Conservation (phyloP, 2,888 invertebrate genomes). For the Ophioninae sp. region DNA sequence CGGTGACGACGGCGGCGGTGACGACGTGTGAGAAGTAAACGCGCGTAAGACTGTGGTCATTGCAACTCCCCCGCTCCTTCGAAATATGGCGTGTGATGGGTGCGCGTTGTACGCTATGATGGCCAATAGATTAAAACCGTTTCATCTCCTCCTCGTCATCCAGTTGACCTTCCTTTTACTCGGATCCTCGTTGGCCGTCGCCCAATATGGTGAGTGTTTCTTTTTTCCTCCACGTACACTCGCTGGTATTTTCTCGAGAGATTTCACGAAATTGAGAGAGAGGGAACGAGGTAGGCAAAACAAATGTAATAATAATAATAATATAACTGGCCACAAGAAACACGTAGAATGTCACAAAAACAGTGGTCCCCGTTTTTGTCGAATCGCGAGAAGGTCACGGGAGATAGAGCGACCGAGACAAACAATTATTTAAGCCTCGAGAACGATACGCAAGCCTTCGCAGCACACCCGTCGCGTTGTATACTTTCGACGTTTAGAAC, state of each 20-base stretch:
- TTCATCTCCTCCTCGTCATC: constrained; percentile 62
- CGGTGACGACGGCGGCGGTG: not conserved
- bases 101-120: constrained; percentile 52
- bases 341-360: constrained; percentile 17
- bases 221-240: not conserved
- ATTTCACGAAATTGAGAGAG: not conserved
- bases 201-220: constrained; percentile 61
- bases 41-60: constrained; percentile 37
- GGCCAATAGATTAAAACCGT: constrained; percentile 50
- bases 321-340: not conserved
- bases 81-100: constrained; percentile 66
- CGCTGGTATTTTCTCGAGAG: not conserved
- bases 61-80: constrained; percentile 36
- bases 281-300: not conserved
- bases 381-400: constrained; percentile 26
- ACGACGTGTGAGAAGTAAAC: constrained; percentile 36
- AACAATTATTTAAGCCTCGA: constrained; percentile 27
- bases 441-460: constrained; percentile 23
- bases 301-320: not conserved
- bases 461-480: constrained; percentile 21
- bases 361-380: not conserved
- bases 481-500: constrained; percentile 11
- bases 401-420: not conserved
- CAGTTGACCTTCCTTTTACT: constrained; percentile 61
- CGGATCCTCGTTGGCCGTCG: constrained; percentile 51